Evolutionary conservation across 2,797 vertebrate genomes (phyloP), one percentile per base, ranked within the genome.

Genomic region (Avahi laniger): DNA sequence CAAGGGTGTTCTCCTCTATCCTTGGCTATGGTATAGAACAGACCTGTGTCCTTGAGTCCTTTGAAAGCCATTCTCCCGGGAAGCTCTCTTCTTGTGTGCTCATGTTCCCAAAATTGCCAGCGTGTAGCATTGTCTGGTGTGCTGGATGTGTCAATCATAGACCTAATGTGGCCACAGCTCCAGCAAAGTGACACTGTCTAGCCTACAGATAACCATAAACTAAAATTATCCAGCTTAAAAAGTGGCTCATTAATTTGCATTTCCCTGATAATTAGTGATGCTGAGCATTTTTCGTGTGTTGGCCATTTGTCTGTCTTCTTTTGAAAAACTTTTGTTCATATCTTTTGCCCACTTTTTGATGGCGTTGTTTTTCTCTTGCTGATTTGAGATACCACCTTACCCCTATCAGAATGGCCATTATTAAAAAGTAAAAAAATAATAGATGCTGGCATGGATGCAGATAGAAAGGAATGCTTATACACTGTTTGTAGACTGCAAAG

Each of bases 181-280:
- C 41, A 41, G n/a, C 81, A 52, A 61, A 69, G 52, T 88, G 63
- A 87, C 24, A 93, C 33, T 89, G 30, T 46, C 41, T 81, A 84
- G 46, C 33, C 52, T 46, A 7, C 61, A 41, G 57, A 10, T 70
- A 41, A 48, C 48, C 82, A 67, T 76, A 95, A 87, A 9, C 20
- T 95, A 70, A 82, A 85, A 67, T 82, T 38, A 73, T 89, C 41
- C 14, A 85, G 46, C 52, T 89, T 96, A n/a, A 91, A 85, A 85
- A 88, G 30, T 59, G 61, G n/a, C 24, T 91, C 50, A 67, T 85
- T 91, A 59, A 59, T 59, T 59, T 59, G 57, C 57, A 12, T 59
- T 59, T 59, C 57, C 57, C 24, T 59, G 24, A 59, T 59, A 28
- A 59, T 59, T 59, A 59, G 24, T 59, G 57, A 59, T 59, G 57